Conservation (phyloP, 2,113 vertebrate species). For the human region GRCh38 chr6:91820501-91821000, state of each 20-base stretch:
- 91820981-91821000: not conserved
- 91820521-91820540: not conserved
- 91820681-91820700: not conserved
- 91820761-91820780: not conserved
- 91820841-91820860: not conserved
- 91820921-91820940: not conserved
- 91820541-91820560: not conserved
- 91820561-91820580: not conserved
- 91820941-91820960: not conserved
- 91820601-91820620: not conserved
- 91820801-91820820: not conserved
- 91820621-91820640: not conserved
- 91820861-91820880: not conserved
- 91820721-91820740: not conserved
- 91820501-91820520: not conserved
- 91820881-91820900: not conserved
- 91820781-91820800: not conserved
- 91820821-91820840: not conserved
- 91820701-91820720: not conserved
- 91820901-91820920: not conserved
- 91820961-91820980: not conserved
- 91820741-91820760: not conserved
- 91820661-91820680: fast-evolving
- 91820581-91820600: not conserved
- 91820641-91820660: not conserved